phyloP scores from a whole-genome alignment of 2,113 vertebrate species.

The Notothenia rossii region DNA sequence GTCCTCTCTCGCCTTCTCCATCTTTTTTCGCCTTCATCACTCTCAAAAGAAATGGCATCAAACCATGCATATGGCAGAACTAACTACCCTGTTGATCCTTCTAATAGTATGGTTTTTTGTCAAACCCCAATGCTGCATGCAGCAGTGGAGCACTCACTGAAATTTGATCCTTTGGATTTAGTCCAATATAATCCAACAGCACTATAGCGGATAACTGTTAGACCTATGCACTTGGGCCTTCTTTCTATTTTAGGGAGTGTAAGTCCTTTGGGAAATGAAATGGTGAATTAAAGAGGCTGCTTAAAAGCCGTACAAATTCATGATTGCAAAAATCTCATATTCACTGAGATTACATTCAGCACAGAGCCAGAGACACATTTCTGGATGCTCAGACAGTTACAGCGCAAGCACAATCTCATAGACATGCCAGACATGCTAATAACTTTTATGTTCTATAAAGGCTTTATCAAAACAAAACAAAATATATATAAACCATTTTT shows the following conservation, averaged over 20 bases:
- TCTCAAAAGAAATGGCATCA: conserved; percentile 46
- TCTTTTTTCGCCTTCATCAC: conserved; percentile 47
- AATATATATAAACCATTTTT: not conserved
- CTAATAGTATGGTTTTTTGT: conserved; percentile 71
- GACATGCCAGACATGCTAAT: conserved; percentile 33
- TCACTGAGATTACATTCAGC: conserved; percentile 66
- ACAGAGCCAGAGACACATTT: conserved; percentile 48
- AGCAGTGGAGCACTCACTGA: conserved; percentile 76
- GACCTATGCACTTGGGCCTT: conserved; percentile 77
- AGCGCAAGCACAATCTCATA: conserved; percentile 17
- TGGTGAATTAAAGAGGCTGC: conserved; percentile 74
- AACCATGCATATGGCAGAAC: conserved; percentile 69
- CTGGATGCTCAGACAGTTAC: conserved; percentile 45
- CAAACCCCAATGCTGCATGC: conserved; percentile 61
- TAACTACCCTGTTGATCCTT: conserved; percentile 73
- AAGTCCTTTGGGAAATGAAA: conserved; percentile 78
- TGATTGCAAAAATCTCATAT: conserved; percentile 66
- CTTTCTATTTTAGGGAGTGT: conserved; percentile 75
- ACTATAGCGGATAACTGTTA: conserved; percentile 78
- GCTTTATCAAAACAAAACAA: not conserved
- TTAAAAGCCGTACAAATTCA: conserved; percentile 65
- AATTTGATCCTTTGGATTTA: conserved; percentile 81
- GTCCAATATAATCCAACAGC: conserved; percentile 77
- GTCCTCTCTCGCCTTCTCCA: conserved; percentile 7
- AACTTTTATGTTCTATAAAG: conserved; percentile 4